Conservation (phyloP, 2,113 vertebrate species). For the Lagopus muta region DNA sequence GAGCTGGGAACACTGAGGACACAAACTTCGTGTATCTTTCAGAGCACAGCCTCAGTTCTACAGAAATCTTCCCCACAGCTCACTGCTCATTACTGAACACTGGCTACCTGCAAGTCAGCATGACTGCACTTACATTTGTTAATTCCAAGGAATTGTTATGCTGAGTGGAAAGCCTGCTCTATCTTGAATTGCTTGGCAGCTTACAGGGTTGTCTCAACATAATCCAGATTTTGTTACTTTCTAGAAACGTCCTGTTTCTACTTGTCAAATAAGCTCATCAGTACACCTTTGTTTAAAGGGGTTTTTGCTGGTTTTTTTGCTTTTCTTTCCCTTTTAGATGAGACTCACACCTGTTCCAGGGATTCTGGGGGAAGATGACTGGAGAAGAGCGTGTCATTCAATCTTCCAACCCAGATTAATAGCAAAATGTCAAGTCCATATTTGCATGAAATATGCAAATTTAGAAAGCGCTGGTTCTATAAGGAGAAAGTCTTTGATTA, state of each 20-base stretch:
- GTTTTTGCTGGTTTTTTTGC: background rate
- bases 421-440: slow-evolving; percentile 54
- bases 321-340: background rate
- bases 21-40: background rate
- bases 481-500: slow-evolving; percentile 64
- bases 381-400: slow-evolving; percentile 43
- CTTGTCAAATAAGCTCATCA: slow-evolving; percentile 27
- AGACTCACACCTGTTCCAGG: slow-evolving; percentile 29
- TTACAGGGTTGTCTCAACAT: background rate
- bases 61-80: background rate
- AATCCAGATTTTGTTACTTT: background rate
- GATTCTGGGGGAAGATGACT: slow-evolving; percentile 40
- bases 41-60: background rate
- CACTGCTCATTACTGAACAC: background rate
- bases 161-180: slow-evolving; percentile 20
- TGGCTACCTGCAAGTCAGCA: background rate
- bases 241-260: background rate
- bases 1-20: background rate
- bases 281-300: slow-evolving; percentile 1
- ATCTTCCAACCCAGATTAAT: slow-evolving; percentile 51
- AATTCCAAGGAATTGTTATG: background rate
- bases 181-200: background rate
- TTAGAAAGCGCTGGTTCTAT: slow-evolving; percentile 65
- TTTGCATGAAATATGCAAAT: slow-evolving; percentile 26
- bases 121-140: background rate